Evolutionary conservation across 2,888 invertebrate genomes (phyloP).

Genomic region (Galeopsomyia nigrocyanea): DNA sequence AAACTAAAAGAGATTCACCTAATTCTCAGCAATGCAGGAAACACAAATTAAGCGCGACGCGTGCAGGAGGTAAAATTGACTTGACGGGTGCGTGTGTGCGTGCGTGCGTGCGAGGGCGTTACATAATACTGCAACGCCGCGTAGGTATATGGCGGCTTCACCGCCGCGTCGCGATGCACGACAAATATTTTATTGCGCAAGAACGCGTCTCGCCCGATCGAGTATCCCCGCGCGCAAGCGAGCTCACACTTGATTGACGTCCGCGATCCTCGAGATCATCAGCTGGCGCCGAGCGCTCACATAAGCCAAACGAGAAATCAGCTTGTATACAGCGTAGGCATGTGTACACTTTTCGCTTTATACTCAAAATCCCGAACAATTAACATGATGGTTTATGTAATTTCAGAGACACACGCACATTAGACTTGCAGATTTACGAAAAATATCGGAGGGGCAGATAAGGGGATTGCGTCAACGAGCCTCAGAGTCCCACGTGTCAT

Average conservation of each 20-base stretch:
- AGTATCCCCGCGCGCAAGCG: neutral
- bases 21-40: too few species aligned
- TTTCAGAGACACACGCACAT: neutral
- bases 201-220: conserved; percentile 26
- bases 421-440: conserved; percentile 13
- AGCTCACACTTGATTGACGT: too few species aligned
- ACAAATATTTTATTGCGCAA: conserved; percentile 40
- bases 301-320: too few species aligned
- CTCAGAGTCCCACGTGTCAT: too few species aligned
- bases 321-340: too few species aligned
- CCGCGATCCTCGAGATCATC: too few species aligned
- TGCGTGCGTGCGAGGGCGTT: conserved; percentile 15
- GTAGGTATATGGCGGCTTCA: conserved; percentile 9
- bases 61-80: neutral
- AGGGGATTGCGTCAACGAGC: neutral
- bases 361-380: too few species aligned
- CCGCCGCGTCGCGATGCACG: conserved; percentile 22
- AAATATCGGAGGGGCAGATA: neutral
- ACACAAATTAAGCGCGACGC: neutral
- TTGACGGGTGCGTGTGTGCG: neutral
- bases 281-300: too few species aligned
- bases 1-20: too few species aligned
- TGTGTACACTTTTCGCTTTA: too few species aligned
- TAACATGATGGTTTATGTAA: too few species aligned
- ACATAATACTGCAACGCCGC: conserved; percentile 11